Evolutionary conservation across 2,113 vertebrate genomes (phyloP).

Genomic region (Eudyptes chrysolophus): DNA sequence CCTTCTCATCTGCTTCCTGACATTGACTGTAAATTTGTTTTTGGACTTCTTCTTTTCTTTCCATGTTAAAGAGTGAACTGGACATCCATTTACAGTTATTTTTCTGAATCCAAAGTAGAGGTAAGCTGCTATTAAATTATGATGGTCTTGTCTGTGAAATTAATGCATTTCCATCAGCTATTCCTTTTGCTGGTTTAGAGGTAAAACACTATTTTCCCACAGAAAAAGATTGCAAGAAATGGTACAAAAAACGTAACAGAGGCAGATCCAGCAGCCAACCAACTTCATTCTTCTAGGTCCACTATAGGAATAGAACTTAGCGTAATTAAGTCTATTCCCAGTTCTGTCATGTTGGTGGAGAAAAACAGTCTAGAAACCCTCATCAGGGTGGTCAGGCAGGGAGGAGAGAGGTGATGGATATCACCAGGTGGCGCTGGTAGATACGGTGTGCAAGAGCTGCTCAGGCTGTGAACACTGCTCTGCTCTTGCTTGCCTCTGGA

Average conservation of each 20-base stretch:
- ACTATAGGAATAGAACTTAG: background rate
- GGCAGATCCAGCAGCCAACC: background rate
- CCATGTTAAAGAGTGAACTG: background rate
- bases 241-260: background rate
- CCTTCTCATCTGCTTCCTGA: background rate
- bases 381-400: rapidly evolving
- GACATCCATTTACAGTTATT: background rate
- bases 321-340: background rate
- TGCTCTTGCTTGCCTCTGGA: background rate
- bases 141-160: background rate
- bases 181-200: background rate
- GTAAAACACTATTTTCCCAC: background rate
- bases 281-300: background rate
- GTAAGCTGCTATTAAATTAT: background rate
- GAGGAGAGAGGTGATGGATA: background rate
- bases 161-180: background rate
- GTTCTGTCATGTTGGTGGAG: background rate
- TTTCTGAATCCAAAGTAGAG: background rate
- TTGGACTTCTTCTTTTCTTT: background rate
- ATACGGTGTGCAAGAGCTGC: background rate
- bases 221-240: background rate
- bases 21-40: background rate
- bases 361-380: background rate
- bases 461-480: rapidly evolving
- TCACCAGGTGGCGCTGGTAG: slow-evolving; percentile 47